phyloP scores from a whole-genome alignment of 2,888 invertebrate species.

The Entomobrya multifasciata region DNA sequence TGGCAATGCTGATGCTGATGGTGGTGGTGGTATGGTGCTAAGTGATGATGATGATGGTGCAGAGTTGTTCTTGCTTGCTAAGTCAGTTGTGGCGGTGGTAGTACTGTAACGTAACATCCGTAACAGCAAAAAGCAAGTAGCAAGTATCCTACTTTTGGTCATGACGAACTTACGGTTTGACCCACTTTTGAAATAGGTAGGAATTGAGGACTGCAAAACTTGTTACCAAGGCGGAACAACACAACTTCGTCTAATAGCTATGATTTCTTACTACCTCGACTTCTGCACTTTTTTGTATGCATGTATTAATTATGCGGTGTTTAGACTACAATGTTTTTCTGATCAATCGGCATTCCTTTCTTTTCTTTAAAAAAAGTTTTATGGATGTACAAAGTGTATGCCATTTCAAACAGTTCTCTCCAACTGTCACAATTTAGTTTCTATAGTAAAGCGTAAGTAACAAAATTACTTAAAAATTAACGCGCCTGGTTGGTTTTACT shows the following conservation, averaged over 20 bases:
- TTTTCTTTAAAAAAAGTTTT: too few species aligned
- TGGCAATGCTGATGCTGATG: not conserved
- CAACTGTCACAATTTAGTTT: too few species aligned
- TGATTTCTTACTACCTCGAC: not conserved
- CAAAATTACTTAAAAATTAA: too few species aligned
- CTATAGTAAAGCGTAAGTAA: too few species aligned
- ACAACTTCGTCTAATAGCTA: not conserved
- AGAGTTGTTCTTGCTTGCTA: not conserved
- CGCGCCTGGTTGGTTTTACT: too few species aligned
- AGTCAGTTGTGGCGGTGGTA: conserved; percentile 14
- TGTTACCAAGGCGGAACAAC: conserved; percentile 45
- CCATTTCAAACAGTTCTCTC: too few species aligned
- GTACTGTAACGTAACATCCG: conserved; percentile 33
- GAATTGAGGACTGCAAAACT: conserved; percentile 54
- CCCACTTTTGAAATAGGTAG: conserved; percentile 64
- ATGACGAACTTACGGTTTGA: conserved; percentile 56
- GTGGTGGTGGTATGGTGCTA: too few species aligned
- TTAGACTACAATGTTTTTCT: too few species aligned
- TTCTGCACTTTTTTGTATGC: too few species aligned
- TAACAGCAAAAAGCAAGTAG: conserved; percentile 45
- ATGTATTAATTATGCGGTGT: too few species aligned
- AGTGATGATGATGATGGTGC: not conserved
- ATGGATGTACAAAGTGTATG: too few species aligned
- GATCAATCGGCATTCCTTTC: too few species aligned
- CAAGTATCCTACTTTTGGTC: conserved; percentile 21